Evolutionary conservation across 2,797 vertebrate species (phyloP).

Genomic region (Acanthurus tractus): DNA sequence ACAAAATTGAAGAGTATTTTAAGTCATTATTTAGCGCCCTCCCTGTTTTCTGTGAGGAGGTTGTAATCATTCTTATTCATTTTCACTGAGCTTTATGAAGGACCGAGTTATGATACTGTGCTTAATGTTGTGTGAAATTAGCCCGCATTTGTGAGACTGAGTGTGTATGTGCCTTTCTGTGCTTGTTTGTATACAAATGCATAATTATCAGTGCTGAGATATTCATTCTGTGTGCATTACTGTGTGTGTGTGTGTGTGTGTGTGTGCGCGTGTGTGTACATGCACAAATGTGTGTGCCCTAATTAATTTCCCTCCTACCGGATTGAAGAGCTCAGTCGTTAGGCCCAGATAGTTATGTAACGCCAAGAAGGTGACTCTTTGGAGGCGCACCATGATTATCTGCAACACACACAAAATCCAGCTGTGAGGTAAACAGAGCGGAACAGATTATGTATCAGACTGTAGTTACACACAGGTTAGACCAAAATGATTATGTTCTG

Average conservation of each 20-base stretch:
- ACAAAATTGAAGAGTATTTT: neutral
- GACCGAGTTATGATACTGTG: slow-evolving; percentile 70
- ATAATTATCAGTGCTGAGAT: slow-evolving; percentile 21
- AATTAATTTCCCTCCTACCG: slow-evolving; percentile 71
- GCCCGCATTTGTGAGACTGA: slow-evolving; percentile 34
- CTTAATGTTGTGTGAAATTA: slow-evolving; percentile 83
- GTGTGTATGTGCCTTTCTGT: slow-evolving; percentile 13
- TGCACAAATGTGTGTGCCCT: slow-evolving; percentile 16
- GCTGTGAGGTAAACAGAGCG: slow-evolving; percentile 38
- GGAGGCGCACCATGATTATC: slow-evolving; percentile 98
- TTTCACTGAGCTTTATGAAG: slow-evolving; percentile 61
- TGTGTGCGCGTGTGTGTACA: slow-evolving; percentile 1
- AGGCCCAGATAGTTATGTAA: slow-evolving; percentile 96
- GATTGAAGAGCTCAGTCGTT: slow-evolving; percentile 95
- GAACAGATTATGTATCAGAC: slow-evolving; percentile 16
- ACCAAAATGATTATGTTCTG: slow-evolving; percentile 12
- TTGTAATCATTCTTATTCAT: slow-evolving; percentile 58
- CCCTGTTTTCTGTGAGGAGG: slow-evolving; percentile 40
- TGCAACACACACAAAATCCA: slow-evolving; percentile 70
- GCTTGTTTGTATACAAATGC: slow-evolving; percentile 39
- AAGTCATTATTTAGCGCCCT: slow-evolving; percentile 17
- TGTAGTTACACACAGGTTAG: slow-evolving; percentile 8
- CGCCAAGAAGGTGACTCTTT: slow-evolving; percentile 95
- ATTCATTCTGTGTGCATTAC: slow-evolving; percentile 14
- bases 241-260: slow-evolving; percentile 6